A percentile compares a stretch with the other conserved stretches of the same genome.
These are phyloP conservation scores for Dasyprocta punctata DNA, from an alignment of 2,113 vertebrate species.

Conservation along the genomic window DNA sequence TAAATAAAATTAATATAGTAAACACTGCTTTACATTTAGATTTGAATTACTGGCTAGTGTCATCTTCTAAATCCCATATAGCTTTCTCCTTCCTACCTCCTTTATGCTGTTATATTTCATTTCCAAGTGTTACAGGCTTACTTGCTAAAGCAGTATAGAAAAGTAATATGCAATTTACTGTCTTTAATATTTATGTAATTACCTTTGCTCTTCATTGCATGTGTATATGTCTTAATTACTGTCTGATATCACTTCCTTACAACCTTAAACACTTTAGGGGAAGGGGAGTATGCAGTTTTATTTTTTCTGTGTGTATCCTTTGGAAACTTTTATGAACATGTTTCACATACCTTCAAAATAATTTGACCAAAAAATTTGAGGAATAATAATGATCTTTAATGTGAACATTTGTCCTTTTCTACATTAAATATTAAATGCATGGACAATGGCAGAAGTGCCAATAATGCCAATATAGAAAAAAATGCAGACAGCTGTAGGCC, in stretches of 20 bases:
- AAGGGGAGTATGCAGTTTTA: not conserved
- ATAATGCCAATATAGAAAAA: not conserved
- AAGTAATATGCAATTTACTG: not conserved
- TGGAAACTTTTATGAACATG: not conserved
- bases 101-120: not conserved
- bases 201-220: not conserved
- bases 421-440: not conserved
- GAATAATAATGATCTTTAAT: not conserved
- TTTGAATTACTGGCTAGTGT: not conserved
- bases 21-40: not conserved
- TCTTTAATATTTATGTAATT: not conserved
- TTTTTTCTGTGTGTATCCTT: not conserved
- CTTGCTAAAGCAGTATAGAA: not conserved
- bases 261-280: not conserved
- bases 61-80: not conserved
- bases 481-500: not conserved
- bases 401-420: not conserved
- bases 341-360: not conserved
- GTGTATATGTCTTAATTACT: not conserved
- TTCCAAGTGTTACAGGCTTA: not conserved
- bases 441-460: not conserved
- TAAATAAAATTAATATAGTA: not conserved
- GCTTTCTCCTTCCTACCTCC: not conserved
- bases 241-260: not conserved
- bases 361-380: not conserved